A percentile compares a stretch with the other conserved stretches of the same genome.
Conservation (phyloP, 2,113 vertebrate species). For the Lipophrys pholis region DNA sequence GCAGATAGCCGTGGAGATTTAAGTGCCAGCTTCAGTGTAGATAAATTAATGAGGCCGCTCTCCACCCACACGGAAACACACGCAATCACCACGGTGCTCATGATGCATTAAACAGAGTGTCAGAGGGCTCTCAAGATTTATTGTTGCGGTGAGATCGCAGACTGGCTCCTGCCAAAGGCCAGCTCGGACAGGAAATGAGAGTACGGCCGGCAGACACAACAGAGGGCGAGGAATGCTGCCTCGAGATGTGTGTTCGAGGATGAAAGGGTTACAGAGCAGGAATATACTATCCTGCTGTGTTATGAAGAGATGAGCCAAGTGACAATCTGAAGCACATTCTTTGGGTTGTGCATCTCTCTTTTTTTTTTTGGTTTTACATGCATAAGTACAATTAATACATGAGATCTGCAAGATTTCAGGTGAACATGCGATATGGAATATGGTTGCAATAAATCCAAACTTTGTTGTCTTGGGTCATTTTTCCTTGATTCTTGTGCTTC, state of each 20-base stretch:
- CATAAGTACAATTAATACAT: too few relatives aligned
- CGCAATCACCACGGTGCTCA: slow-evolving; percentile 42
- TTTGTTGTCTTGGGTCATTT: too few relatives aligned
- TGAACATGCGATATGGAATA: too few relatives aligned
- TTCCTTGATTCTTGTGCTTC: too few relatives aligned
- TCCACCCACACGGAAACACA: slow-evolving; percentile 50
- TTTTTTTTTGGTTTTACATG: too few relatives aligned
- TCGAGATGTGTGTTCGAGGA: slow-evolving; percentile 3
- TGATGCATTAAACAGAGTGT: slow-evolving; percentile 68
- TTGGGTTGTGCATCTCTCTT: too few relatives aligned
- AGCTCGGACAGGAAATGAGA: slow-evolving; percentile 36
- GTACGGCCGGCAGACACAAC: slow-evolving; percentile 12
- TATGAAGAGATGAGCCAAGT: not conserved
- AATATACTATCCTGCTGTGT: not conserved
- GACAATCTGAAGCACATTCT: too few relatives aligned
- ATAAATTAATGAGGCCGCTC: slow-evolving; percentile 68
- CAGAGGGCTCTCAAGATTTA: slow-evolving; percentile 69
- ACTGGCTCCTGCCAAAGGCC: slow-evolving; percentile 37
- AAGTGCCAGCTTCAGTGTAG: slow-evolving; percentile 63
- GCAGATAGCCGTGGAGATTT: slow-evolving; percentile 46
- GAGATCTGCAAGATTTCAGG: too few relatives aligned
- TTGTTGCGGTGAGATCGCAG: slow-evolving; percentile 29
- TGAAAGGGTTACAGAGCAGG: not conserved
- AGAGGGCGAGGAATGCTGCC: slow-evolving; percentile 1
- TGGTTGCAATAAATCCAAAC: too few relatives aligned